Evolutionary conservation across 2,888 invertebrate genomes (phyloP).

Genomic region (Drosophila prostipennis): DNA sequence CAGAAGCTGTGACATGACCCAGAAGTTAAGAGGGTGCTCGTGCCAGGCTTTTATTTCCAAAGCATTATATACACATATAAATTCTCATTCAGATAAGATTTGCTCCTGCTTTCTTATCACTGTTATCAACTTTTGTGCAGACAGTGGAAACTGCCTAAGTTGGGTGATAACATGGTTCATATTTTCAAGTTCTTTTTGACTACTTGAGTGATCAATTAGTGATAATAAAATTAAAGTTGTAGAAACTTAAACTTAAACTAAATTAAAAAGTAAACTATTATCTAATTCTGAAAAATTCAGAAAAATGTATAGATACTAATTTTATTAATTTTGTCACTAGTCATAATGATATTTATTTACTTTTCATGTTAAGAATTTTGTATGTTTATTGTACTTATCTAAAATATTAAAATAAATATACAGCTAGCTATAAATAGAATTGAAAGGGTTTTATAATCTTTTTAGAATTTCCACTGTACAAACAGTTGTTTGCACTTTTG

Average conservation of each 20-base stretch:
- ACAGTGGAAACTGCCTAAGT: conserved; percentile 26
- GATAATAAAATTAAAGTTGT: background rate
- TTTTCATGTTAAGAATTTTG: too few relatives aligned
- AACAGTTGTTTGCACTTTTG: conserved; percentile 53
- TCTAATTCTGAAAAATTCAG: too few relatives aligned
- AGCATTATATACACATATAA: background rate
- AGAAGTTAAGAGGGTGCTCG: conserved; percentile 14
- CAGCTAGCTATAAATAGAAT: too few relatives aligned
- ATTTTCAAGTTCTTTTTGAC: background rate
- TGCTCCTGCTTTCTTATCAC: conserved; percentile 33
- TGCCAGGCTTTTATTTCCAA: conserved; percentile 16
- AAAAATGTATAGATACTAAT: too few relatives aligned
- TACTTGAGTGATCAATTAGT: background rate
- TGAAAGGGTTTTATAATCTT: too few relatives aligned
- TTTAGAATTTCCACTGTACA: conserved; percentile 15
- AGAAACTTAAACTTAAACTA: background rate
- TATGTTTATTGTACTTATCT: too few relatives aligned
- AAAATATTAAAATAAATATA: too few relatives aligned
- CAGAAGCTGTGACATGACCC: conserved; percentile 21
- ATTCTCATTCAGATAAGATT: conserved; percentile 18
- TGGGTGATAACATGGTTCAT: background rate
- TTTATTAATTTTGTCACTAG: too few relatives aligned
- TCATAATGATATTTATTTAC: too few relatives aligned
- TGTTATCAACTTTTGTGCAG: conserved; percentile 17
- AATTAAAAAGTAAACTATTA: too few relatives aligned